Evolutionary conservation across 2,113 vertebrate species (phyloP).

Genomic region (Vireo altiloquus): DNA sequence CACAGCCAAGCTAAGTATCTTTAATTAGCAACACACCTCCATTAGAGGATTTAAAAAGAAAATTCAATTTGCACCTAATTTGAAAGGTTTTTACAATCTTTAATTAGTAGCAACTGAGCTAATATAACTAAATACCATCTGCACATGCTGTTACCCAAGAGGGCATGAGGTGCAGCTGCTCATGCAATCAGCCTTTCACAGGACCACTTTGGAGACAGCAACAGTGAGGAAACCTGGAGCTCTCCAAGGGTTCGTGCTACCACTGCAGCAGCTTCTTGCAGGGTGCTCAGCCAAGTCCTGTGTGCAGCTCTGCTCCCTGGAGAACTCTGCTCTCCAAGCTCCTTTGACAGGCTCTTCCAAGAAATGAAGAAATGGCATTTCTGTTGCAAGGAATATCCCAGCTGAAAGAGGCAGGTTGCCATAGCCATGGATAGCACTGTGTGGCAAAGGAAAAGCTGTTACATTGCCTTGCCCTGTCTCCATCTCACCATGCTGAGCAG

Average conservation of each 20-base stretch:
- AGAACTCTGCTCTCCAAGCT: neutral
- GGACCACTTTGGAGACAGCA: neutral
- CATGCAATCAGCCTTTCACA: neutral
- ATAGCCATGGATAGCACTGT: rapidly evolving
- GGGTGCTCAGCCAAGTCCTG: neutral
- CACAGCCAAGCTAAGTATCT: neutral
- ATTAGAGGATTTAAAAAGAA: neutral
- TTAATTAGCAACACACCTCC: neutral
- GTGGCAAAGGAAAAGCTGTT: neutral
- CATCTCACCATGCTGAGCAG: neutral
- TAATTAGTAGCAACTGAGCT: conserved; percentile 15
- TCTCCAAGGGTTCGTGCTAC: neutral
- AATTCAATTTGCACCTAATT: neutral
- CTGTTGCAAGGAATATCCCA: neutral
- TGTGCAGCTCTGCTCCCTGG: neutral
- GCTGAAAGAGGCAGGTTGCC: neutral
- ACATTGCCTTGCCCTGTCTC: neutral
- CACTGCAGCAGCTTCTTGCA: neutral
- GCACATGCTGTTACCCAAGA: neutral
- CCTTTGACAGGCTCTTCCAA: neutral
- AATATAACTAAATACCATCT: neutral
- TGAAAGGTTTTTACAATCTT: neutral
- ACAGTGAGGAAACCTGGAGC: neutral
- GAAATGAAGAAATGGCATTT: neutral
- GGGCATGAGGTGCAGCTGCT: neutral